Evolutionary conservation across 35 echinoderm and acorn worm genomes (phyloP).

Genomic region (Lytechinus variegatus): DNA sequence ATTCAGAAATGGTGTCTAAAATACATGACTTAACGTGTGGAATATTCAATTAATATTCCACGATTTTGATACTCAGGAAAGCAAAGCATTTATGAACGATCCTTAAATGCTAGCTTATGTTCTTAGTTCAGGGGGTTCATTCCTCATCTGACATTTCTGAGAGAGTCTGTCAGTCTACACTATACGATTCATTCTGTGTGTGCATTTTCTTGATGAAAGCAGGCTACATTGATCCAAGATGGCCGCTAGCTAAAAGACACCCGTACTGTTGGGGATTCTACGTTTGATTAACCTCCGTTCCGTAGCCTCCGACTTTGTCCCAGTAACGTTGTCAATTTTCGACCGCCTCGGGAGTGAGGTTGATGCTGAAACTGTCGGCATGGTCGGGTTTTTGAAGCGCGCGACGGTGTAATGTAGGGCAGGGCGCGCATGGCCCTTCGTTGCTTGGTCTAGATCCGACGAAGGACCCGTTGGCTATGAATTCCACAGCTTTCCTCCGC

Average conservation of each 20-base stretch:
- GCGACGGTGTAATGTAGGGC: not conserved
- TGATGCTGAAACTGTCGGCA: not conserved
- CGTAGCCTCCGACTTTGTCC: not conserved
- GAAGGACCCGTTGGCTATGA: not conserved
- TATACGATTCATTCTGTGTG: not conserved
- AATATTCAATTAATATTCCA: too few species aligned
- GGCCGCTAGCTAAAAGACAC: slow-evolving; percentile 15
- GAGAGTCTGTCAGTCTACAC: not conserved
- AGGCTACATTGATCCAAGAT: slow-evolving; percentile 25
- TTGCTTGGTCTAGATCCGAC: not conserved
- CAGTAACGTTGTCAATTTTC: slow-evolving; percentile 1
- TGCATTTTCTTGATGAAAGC: not conserved
- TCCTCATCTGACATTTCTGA: not conserved
- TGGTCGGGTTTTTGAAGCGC: not conserved
- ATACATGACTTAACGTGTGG: too few species aligned
- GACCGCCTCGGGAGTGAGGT: slow-evolving; percentile 9
- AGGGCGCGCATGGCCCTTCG: not conserved
- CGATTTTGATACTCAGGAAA: too few species aligned
- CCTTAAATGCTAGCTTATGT: too few species aligned
- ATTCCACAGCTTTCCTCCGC: not conserved
- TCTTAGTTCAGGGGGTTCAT: not conserved
- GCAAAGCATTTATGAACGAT: too few species aligned
- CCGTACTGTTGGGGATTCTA: slow-evolving; percentile 22
- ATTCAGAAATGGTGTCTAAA: too few species aligned
- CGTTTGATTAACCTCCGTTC: slow-evolving; percentile 37